Base-by-base conservation (phyloP, 2,113 vertebrate genomes). In the Ellobius talpinus region DNA sequence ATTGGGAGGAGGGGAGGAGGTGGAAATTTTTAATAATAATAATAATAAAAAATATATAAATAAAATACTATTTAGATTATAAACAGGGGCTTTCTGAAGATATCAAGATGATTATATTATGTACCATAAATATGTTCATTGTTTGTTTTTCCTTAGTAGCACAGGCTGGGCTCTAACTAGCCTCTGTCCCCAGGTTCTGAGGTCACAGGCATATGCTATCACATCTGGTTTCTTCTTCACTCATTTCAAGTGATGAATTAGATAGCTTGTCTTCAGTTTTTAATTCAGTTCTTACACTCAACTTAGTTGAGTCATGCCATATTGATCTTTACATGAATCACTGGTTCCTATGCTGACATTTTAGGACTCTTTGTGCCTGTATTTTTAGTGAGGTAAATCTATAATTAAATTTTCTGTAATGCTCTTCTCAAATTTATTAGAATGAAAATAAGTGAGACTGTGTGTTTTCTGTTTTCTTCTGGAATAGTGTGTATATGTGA, bases 391-490 rank as follows among this genome's bases (percentile, higher is more conserved):
- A 93, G 10, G 58, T 87, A 16, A 89, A 13, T 33, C 65, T 85
- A 26, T 13, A 92, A 7, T 89, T 26, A 78, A 87, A 45, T 42
- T 94, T 86, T 86, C 11, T 89, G 2, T 29, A 79, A 92, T 84
- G 68, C 61, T 96, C 10, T 90, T 76, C 23, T 90, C 33, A 95
- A 74, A 9, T 72, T 96, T 76, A 92, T 14, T 12, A 92, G 55
- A 91, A 90, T 94, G 26, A 73, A 92, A 87, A 58, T 24, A 39
- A 79, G 8, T 29, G 81, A 92, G 45, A 92, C 74, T 78, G 3
- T 45, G n/a, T 45, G 89, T 31, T 10, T 7, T 93, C 31, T 73
- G 31, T 81, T 89, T 89, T 65, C 58, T 47, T 77, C 45, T 95
- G 79, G 55, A 84, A 86, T 50, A 81, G 31, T 73, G 92, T 66